phyloP scores from a whole-genome alignment of 2,888 invertebrate species.

The Cephus spinipes region DNA sequence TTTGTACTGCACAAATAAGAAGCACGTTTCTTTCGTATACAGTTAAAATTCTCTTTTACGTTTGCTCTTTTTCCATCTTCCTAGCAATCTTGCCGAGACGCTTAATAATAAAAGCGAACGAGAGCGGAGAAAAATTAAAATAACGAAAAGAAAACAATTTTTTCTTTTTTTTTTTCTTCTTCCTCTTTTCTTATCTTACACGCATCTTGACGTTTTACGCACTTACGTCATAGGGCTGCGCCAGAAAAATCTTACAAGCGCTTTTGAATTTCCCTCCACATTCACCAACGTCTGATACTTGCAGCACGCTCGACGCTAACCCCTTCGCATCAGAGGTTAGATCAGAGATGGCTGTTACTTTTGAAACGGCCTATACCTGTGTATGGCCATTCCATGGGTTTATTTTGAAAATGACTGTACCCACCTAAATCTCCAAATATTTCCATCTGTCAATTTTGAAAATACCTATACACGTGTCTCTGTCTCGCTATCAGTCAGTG shows the following conservation, averaged over 20 bases:
- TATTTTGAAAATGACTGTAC: too few species aligned
- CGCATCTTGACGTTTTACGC: constrained; percentile 15
- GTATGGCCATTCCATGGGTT: too few species aligned
- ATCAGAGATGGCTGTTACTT: too few species aligned
- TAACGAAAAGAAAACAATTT: background rate
- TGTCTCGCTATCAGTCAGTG: too few species aligned
- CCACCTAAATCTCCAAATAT: too few species aligned
- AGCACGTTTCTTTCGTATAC: background rate
- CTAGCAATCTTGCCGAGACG: background rate
- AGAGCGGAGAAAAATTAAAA: background rate
- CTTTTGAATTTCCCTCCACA: too few species aligned
- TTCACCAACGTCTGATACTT: too few species aligned
- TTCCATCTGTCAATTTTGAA: too few species aligned
- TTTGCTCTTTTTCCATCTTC: background rate
- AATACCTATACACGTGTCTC: too few species aligned
- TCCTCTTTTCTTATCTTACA: background rate
- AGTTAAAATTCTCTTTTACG: background rate
- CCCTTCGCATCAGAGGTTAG: constrained; percentile 3
- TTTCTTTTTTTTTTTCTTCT: background rate
- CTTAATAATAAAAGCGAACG: background rate
- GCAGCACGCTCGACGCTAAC: constrained; percentile 6
- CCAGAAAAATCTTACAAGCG: background rate
- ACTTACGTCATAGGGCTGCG: background rate
- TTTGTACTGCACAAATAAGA: too few species aligned
- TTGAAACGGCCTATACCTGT: too few species aligned